A percentile compares a stretch with the other conserved stretches of the same genome.
Conservation (phyloP, 2,113 vertebrate genomes). For the Scomber japonicus region DNA sequence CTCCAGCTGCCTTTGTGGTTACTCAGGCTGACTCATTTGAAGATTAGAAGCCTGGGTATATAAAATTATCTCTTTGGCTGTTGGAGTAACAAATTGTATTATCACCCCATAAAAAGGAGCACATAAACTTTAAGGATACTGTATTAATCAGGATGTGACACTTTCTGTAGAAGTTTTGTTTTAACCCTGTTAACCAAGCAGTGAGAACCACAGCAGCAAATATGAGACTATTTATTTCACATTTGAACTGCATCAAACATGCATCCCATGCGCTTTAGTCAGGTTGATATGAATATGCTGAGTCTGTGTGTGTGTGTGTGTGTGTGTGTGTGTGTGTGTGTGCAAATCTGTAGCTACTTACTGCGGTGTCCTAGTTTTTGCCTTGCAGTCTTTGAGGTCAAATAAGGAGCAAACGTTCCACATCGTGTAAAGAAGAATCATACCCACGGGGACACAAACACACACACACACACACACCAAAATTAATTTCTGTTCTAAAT, state of each 20-base stretch:
- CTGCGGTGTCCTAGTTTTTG: slow-evolving; percentile 61
- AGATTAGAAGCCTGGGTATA: too few species aligned
- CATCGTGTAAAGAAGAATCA: slow-evolving; percentile 48
- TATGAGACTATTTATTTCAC: slow-evolving; percentile 36
- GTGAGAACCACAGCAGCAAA: slow-evolving; percentile 7
- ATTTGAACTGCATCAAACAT: slow-evolving; percentile 12
- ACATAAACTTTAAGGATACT: slow-evolving; percentile 8
- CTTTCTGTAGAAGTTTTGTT: background rate
- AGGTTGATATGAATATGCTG: slow-evolving; percentile 42
- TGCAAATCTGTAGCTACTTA: slow-evolving; percentile 29
- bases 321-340: slow-evolving; percentile 1
- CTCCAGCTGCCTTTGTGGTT: background rate
- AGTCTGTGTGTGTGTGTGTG: slow-evolving; percentile 18
- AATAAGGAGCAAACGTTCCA: slow-evolving; percentile 66
- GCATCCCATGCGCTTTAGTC: slow-evolving; percentile 2
- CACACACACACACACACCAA: background rate
- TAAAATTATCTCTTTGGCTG: background rate
- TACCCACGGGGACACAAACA: slow-evolving; percentile 32
- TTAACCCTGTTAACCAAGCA: background rate
- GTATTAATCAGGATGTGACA: background rate
- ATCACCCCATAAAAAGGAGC: background rate
- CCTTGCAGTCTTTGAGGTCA: slow-evolving; percentile 66
- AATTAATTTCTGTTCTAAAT: slow-evolving; percentile 22
- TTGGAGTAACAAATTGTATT: background rate
- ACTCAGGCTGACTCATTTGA: slow-evolving; percentile 8